These are phyloP conservation scores for Cotesia chilonis DNA, from an alignment of 1,140 invertebrate species.

Conservation along the genomic window DNA sequence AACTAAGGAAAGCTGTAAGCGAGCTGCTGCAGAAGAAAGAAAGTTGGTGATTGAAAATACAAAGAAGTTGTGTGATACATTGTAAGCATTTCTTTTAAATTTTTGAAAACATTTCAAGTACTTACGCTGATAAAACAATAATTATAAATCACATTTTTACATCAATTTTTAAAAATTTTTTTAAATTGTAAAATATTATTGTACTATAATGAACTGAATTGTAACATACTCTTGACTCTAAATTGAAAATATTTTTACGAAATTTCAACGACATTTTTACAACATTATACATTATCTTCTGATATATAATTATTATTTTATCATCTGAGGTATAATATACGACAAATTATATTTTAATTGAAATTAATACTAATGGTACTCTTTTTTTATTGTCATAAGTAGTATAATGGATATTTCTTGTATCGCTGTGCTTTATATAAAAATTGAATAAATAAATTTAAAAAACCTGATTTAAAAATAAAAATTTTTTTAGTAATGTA, in stretches of 20 bases:
- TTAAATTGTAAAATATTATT: background rate
- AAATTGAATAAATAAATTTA: too few species aligned
- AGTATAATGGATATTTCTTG: too few species aligned
- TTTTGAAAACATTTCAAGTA: background rate
- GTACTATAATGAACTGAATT: conserved; percentile 3
- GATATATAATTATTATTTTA: conserved; percentile 13
- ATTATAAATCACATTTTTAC: background rate
- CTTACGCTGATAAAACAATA: background rate
- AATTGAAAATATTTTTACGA: background rate
- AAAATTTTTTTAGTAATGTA: too few species aligned
- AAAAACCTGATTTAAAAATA: too few species aligned
- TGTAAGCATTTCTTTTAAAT: conserved; percentile 16
- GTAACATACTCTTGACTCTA: background rate
- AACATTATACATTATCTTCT: conserved; percentile 21
- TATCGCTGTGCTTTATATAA: too few species aligned
- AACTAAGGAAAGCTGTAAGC: conserved; percentile 28
- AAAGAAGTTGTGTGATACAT: conserved; percentile 20
- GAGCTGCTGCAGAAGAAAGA: conserved; percentile 23
- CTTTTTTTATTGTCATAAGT: too few species aligned
- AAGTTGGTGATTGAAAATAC: conserved; percentile 17
- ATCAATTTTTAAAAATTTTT: too few species aligned
- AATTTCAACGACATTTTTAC: background rate
- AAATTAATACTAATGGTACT: too few species aligned
- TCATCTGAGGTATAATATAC: background rate
- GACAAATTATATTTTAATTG: too few species aligned